Base-by-base conservation (phyloP, 2,888 invertebrate genomes). In the Drosophila picticornis region DNA sequence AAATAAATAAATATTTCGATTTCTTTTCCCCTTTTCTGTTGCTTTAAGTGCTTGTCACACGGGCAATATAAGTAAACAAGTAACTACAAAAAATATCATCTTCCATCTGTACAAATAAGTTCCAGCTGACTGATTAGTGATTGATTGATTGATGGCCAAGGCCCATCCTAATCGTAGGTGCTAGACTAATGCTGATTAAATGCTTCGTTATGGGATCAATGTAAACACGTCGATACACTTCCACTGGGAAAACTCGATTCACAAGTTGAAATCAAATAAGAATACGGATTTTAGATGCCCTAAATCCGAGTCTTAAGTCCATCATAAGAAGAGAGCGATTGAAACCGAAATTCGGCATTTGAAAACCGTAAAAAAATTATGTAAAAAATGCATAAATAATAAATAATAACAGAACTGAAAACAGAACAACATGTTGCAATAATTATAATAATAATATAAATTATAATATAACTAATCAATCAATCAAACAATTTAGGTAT, bases 381-480 rank as follows among this genome's bases (percentile, higher is more conserved):
- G 11, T 13, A 13, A 13, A 19, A 19, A 38, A 38, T 19, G 19
- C 19, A 19, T 9, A 9, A 38, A 4, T 4, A 40, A n/a, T n/a
- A n/a, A n/a, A n/a, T n/a, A n/a, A 3, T 11, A 32, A 4, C 32
- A 4, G 32, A 34, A 34, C 34, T 32, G 32, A 11, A 32, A 11
- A 10, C 32, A 32, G 32, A 32, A 32, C 32, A 1, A 32, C 19
- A 38, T 19, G 4, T 19, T 36, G 13, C 34, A 34, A 19, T 9
- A 38, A 19, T n/a, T n/a, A n/a, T 4, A 19, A 38, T 38, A 38
- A n/a, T 3, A n/a, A 22, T 13, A 43, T 11, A n/a, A 19, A 9
- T 38, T 9, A n/a, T 10, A n/a, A 4, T 0, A 3, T 22, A 22
- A 1, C 6, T n/a, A n/a, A n/a, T n/a, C n/a, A n/a, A n/a, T n/a